These are phyloP conservation scores for Eupeodes latifasciatus DNA, from an alignment of 2,888 invertebrate species.

Conservation along the genomic window DNA sequence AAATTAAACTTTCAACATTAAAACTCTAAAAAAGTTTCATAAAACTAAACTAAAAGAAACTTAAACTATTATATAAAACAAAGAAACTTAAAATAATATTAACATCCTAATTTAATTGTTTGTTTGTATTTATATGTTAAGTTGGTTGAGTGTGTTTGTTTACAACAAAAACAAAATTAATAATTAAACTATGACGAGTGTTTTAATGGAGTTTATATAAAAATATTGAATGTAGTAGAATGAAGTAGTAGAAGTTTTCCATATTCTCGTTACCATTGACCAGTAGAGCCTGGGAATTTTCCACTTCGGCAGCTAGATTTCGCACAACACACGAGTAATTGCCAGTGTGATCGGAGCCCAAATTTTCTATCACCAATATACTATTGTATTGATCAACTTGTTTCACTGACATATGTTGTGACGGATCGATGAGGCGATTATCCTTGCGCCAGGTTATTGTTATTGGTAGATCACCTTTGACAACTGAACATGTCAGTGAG, in stretches of 20 bases:
- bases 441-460: conserved; percentile 92
- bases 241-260: conserved; percentile 50
- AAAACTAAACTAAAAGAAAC: conserved; percentile 59
- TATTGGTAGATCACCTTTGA: conserved; percentile 90
- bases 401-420: conserved; percentile 88
- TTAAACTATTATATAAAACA: conserved; percentile 42
- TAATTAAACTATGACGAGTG: conserved; percentile 51
- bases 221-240: background rate
- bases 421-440: conserved; percentile 87
- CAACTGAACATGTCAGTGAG: conserved; percentile 90
- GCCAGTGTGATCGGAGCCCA: conserved; percentile 90
- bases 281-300: conserved; percentile 89
- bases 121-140: conserved; percentile 36
- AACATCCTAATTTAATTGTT: conserved; percentile 53
- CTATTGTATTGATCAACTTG: conserved; percentile 91
- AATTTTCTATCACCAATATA: conserved; percentile 90
- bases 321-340: conserved; percentile 91
- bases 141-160: conserved; percentile 31
- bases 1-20: conserved; percentile 63
- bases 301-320: conserved; percentile 90
- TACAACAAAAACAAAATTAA: background rate
- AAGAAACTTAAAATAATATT: conserved; percentile 20
- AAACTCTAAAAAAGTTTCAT: conserved; percentile 63
- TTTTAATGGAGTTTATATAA: conserved; percentile 39
- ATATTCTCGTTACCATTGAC: conserved; percentile 89